Evolutionary conservation across 1,140 invertebrate species (phyloP).

Genomic region (Dreissena polymorpha): DNA sequence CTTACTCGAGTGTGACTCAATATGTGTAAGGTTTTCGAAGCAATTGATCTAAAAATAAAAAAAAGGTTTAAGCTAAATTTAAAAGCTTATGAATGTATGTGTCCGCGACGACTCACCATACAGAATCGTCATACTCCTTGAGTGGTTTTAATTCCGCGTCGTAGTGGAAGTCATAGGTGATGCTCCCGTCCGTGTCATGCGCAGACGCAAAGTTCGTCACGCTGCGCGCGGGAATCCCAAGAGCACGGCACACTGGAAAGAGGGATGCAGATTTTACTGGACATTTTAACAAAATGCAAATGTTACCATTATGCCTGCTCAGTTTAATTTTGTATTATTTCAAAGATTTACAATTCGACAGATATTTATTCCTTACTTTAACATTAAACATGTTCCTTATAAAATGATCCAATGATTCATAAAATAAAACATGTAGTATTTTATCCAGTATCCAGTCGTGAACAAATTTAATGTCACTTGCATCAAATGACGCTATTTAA

Average conservation of each 20-base stretch:
- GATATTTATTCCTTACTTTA: no score
- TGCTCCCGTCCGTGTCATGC: conserved; percentile 93
- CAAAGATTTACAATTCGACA: background rate
- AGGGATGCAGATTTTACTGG: background rate
- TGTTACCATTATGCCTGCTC: background rate
- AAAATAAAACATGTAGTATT: no score
- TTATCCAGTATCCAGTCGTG: no score
- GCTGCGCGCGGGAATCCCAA: conserved; percentile 92
- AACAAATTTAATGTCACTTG: no score
- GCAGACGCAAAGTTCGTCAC: conserved; percentile 94
- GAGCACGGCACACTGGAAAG: conserved; percentile 87
- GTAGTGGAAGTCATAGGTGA: conserved; percentile 94
- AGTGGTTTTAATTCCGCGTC: conserved; percentile 14
- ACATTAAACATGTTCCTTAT: no score
- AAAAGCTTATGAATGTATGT: no score
- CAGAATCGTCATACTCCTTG: conserved; percentile 53
- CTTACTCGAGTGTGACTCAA: no score
- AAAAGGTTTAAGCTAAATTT: no score
- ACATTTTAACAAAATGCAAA: background rate
- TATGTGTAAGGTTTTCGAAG: no score
- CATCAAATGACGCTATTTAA: no score
- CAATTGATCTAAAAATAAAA: no score
- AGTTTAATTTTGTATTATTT: background rate
- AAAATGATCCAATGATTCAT: no score
- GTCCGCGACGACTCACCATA: conserved; percentile 68